These are phyloP conservation scores for Ascaphus truei DNA, from an alignment of 2,113 vertebrate species.

Conservation along the genomic window DNA sequence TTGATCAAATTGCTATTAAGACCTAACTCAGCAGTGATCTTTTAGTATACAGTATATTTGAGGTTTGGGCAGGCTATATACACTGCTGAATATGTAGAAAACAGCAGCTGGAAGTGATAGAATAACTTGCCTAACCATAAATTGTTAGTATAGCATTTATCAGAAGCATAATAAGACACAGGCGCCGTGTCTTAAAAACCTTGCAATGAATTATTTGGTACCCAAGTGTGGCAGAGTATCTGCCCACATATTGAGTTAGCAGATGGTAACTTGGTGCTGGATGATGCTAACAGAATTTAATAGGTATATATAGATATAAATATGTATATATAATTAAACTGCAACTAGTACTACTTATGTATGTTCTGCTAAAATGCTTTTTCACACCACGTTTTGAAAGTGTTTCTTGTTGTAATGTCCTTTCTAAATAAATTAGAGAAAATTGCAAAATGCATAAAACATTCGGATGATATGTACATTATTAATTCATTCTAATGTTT, in stretches of 20 bases:
- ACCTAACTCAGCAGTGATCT: not conserved
- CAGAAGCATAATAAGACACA: slow-evolving; percentile 3
- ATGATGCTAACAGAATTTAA: not conserved
- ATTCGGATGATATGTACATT: no score
- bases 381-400: no score
- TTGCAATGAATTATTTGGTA: slow-evolving; percentile 7
- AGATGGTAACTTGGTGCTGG: not conserved
- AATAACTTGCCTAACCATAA: not conserved
- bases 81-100: slow-evolving; percentile 26
- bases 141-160: slow-evolving; percentile 6
- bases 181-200: not conserved
- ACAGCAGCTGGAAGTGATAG: slow-evolving; percentile 29
- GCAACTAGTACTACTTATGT: no score
- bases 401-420: no score
- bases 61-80: slow-evolving; percentile 28
- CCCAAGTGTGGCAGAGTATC: not conserved
- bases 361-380: no score
- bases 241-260: not conserved
- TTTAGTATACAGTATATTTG: slow-evolving; percentile 20
- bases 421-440: no score
- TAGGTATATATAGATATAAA: no score
- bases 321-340: no score
- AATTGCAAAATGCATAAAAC: no score
- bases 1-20: not conserved
- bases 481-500: no score